phyloP scores from a whole-genome alignment of 1,140 invertebrate genomes.

The Dendroctonus valens region DNA sequence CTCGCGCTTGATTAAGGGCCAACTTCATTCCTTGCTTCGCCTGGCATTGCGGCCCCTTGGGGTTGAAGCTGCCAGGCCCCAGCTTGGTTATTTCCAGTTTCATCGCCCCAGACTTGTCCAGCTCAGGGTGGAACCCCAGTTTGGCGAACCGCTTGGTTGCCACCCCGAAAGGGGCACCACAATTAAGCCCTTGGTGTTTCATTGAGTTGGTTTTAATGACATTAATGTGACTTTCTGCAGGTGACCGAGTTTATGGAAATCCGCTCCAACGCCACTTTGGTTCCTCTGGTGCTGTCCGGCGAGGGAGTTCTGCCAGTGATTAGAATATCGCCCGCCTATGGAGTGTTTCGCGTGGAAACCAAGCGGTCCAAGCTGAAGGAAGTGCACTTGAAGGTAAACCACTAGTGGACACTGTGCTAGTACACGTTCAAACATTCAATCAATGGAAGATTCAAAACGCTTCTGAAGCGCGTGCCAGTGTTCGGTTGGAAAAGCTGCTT shows the following conservation, averaged over 20 bases:
- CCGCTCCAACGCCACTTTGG: constrained; percentile 27
- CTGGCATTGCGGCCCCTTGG: constrained; percentile 23
- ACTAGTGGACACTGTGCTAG: background rate
- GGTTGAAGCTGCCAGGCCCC: constrained; percentile 40
- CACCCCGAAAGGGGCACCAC: constrained; percentile 35
- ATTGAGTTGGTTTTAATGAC: constrained; percentile 7
- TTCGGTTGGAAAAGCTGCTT: constrained; percentile 31
- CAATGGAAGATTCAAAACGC: constrained; percentile 30
- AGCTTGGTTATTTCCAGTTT: constrained; percentile 31
- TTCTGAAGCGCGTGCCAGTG: constrained; percentile 9
- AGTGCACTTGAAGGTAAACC: constrained; percentile 26
- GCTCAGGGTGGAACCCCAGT: constrained; percentile 41
- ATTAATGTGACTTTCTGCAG: constrained; percentile 25
- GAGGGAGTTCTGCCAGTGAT: constrained; percentile 20
- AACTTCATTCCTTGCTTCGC: constrained; percentile 31
- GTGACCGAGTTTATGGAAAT: constrained; percentile 38
- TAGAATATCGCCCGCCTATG: constrained; percentile 26
- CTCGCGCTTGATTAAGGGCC: background rate
- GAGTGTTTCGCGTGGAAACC: constrained; percentile 26
- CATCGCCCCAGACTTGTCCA: constrained; percentile 37
- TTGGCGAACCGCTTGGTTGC: constrained; percentile 38
- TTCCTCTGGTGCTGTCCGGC: constrained; percentile 35
- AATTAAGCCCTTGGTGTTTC: constrained; percentile 21
- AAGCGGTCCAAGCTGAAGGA: constrained; percentile 22
- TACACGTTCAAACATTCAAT: background rate